Evolutionary conservation across 2,113 vertebrate genomes (phyloP), one percentile per base, ranked within the genome.

Genomic region (Podiceps cristatus): DNA sequence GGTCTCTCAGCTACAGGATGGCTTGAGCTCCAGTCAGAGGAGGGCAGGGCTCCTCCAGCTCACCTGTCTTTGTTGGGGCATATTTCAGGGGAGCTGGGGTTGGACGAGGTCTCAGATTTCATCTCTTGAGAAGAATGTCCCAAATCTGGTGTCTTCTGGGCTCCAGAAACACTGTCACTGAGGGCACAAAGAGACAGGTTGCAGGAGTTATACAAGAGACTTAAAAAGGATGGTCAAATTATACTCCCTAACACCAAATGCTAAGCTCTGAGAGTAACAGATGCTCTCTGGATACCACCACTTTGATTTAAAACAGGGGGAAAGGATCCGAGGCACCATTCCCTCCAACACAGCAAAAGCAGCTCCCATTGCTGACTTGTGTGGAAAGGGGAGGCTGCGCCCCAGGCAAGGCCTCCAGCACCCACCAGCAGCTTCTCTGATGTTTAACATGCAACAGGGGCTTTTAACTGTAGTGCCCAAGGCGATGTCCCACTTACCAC

Each of bases 71-170:
- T 99, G 96, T 98, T 99, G 84, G 98, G 98, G 90, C 99, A 99
- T 82, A 99, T 99, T 98, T 99, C 99, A 5, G 99, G 99, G 86
- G 99, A 99, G 97, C 99, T 99, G 86, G 99, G 99, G 96, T 99
- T 99, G 71, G 99, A 99, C 1, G 98, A 99, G 25, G 99, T 98
- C 97, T 99, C 99, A 42, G 99, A 98, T 96, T 98, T 99, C 79
- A 98, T 98, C 86, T 99, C 99, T 97, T 99, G 99, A 14, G 98
- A 98, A 37, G 98, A 97, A 74, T 99, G 99, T 80, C 98, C 98
- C 27, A 98, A 92, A 67, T 99, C 99, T 1, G 99, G 98, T 60
- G 98, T 99, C 96, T 98, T 99, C 92, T 99, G 99, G 62, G 98
- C 98, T 86, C 98, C 98, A 47, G 98, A 98, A 72, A 98, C 84